A percentile compares a stretch with the other conserved stretches of the same genome.
Evolutionary conservation across 2,113 vertebrate species (phyloP).

Genomic region (Stomatorhinus ivindoensis): DNA sequence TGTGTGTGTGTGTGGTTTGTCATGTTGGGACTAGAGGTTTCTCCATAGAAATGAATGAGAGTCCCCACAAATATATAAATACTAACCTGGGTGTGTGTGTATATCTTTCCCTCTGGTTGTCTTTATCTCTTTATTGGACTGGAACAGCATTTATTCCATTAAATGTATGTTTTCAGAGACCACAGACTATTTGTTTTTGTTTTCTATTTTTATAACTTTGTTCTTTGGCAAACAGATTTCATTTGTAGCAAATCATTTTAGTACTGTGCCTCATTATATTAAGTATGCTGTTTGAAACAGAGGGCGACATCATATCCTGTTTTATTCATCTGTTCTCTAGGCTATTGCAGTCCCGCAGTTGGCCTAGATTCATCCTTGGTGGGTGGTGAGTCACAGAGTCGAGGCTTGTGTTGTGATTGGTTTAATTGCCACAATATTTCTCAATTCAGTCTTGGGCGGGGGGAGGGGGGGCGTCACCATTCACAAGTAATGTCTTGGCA

Average conservation of each 20-base stretch:
- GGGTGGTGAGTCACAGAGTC: background rate
- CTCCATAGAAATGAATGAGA: too few species aligned
- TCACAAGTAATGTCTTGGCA: background rate
- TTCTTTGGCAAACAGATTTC: background rate
- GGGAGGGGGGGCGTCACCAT: background rate
- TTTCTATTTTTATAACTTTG: background rate
- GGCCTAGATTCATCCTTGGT: background rate
- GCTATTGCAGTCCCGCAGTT: background rate
- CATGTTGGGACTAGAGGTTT: too few species aligned
- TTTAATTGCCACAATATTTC: background rate
- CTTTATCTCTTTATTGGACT: background rate
- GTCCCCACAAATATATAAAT: too few species aligned
- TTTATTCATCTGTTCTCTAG: background rate
- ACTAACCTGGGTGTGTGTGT: too few species aligned
- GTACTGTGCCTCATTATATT: background rate
- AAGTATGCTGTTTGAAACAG: background rate
- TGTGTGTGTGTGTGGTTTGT: background rate
- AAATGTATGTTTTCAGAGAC: background rate
- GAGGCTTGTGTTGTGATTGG: background rate
- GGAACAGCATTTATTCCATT: background rate
- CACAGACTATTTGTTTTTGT: background rate
- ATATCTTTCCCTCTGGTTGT: background rate
- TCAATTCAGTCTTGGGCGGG: background rate
- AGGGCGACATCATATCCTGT: background rate
- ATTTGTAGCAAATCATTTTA: background rate